A percentile compares a stretch with the other conserved stretches of the same genome.
Conservation (phyloP, 2,888 invertebrate species). For the Coenonympha arcania region DNA sequence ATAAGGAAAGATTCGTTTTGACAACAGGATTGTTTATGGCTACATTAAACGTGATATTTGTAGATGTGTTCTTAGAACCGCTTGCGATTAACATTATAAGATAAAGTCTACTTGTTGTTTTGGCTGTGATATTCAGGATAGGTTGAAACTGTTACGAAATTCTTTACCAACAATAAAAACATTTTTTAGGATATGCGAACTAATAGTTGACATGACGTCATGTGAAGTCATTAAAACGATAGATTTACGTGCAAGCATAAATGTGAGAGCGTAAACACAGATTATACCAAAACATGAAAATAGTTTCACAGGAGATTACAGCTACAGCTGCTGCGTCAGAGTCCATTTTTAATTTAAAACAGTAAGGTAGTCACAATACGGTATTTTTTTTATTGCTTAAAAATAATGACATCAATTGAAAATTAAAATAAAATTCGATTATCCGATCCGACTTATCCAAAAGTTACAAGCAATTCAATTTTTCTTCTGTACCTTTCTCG, state of each 20-base stretch:
- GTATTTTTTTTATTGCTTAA: too few relatives aligned
- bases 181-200: not conserved
- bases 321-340: too few relatives aligned
- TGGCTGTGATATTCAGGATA: not conserved
- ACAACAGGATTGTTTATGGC: not conserved
- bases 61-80: too few relatives aligned
- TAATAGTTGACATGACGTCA: not conserved
- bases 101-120: not conserved
- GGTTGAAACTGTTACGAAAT: not conserved
- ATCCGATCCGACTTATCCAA: too few relatives aligned
- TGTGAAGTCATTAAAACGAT: not conserved
- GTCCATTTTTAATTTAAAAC: too few relatives aligned
- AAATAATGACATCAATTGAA: too few relatives aligned
- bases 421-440: too few relatives aligned
- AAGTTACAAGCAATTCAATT: too few relatives aligned
- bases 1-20: constrained; percentile 1
- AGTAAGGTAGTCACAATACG: too few relatives aligned
- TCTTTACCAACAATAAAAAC: not conserved
- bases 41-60: not conserved
- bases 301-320: too few relatives aligned
- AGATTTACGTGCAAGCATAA: not conserved
- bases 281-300: not conserved
- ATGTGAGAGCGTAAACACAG: not conserved
- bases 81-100: too few relatives aligned
- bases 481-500: too few relatives aligned